Percentiles rank a stretch among this genome's conserved stretches.
phyloP scores from a whole-genome alignment of 1,140 invertebrate species.

The Hycleus phaleratus region DNA sequence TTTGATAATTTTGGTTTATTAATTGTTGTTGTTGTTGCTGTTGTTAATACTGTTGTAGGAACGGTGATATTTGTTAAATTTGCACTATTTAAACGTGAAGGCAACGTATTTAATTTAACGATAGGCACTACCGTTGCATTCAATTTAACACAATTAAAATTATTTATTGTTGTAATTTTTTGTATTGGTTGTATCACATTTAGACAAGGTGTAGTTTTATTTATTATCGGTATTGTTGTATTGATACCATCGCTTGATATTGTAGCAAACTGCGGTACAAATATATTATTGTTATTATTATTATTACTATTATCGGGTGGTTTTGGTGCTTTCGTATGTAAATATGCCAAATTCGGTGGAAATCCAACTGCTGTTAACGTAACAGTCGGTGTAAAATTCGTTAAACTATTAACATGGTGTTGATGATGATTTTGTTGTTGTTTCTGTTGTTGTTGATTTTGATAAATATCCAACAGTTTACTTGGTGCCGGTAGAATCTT shows the following conservation, averaged over 20 bases:
- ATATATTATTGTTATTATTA: slow-evolving; percentile 22
- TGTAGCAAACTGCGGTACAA: slow-evolving; percentile 34
- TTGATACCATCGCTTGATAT: slow-evolving; percentile 31
- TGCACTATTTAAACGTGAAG: slow-evolving; percentile 27
- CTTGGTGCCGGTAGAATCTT: slow-evolving; percentile 40
- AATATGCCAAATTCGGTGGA: slow-evolving; percentile 35
- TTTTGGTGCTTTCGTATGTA: slow-evolving; percentile 36
- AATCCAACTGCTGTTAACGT: slow-evolving; percentile 34
- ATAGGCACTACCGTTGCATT: slow-evolving; percentile 40
- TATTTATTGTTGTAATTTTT: slow-evolving; percentile 28
- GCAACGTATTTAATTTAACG: slow-evolving; percentile 37
- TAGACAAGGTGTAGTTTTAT: slow-evolving; percentile 29
- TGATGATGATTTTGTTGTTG: background rate
- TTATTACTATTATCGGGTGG: slow-evolving; percentile 26
- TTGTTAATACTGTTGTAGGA: slow-evolving; percentile 29
- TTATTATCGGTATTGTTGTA: slow-evolving; percentile 30
- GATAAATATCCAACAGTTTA: slow-evolving; percentile 27
- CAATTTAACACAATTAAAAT: slow-evolving; percentile 38
- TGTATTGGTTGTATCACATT: slow-evolving; percentile 36
- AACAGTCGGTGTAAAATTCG: slow-evolving; percentile 30
- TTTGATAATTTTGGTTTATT: slow-evolving; percentile 21
- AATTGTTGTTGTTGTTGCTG: slow-evolving; percentile 31
- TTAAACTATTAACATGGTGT: background rate
- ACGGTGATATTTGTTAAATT: slow-evolving; percentile 7
- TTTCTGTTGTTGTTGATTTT: slow-evolving; percentile 1